phyloP scores from a whole-genome alignment of 2,797 vertebrate genomes.

The Mus spretus region DNA sequence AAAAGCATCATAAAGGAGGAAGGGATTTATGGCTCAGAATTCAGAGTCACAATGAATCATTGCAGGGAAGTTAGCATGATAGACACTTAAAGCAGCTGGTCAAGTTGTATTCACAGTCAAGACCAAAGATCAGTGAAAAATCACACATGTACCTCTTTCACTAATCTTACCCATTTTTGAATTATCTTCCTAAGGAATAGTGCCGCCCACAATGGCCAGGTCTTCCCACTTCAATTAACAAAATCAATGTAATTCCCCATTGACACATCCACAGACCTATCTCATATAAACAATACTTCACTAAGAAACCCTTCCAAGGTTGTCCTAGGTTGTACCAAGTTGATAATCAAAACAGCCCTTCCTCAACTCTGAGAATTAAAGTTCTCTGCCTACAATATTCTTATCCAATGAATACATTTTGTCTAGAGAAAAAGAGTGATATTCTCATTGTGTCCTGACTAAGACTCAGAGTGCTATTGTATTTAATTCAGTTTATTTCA shows the following conservation, averaged over 20 bases:
- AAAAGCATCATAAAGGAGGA: background rate
- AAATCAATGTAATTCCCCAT: background rate
- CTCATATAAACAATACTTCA: background rate
- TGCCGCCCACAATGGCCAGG: background rate
- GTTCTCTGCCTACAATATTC: background rate
- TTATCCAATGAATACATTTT: conserved; percentile 47
- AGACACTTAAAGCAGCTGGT: background rate
- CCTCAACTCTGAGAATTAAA: background rate
- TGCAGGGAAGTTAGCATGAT: background rate
- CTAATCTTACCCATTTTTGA: background rate
- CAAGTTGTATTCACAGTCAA: background rate
- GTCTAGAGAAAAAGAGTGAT: conserved; percentile 45
- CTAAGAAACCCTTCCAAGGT: background rate
- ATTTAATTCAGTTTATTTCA: background rate
- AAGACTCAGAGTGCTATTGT: background rate
- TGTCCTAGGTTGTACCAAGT: background rate
- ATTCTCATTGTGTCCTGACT: background rate
- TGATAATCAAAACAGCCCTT: background rate
- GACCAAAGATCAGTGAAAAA: background rate
- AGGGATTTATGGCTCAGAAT: background rate
- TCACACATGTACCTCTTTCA: background rate
- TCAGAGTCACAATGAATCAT: background rate
- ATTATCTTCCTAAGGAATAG: background rate
- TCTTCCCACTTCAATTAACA: background rate
- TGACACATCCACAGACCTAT: background rate